Conservation (phyloP, 2,797 vertebrate genomes). For the Gobio occitaniae region DNA sequence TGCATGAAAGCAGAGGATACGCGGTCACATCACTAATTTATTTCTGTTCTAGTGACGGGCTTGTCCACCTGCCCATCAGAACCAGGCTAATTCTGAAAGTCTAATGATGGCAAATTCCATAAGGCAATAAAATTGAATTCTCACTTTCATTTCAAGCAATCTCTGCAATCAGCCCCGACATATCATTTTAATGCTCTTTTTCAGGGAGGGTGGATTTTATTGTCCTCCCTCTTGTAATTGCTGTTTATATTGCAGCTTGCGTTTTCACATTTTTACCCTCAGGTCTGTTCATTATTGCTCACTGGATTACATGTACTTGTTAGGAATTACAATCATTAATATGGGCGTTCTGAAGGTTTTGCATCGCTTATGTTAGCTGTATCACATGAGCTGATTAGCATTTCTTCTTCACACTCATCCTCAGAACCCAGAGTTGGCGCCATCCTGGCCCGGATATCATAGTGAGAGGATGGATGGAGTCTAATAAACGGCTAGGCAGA, state of each 20-base stretch:
- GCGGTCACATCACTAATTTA: constrained; percentile 44
- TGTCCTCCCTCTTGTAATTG: constrained; percentile 32
- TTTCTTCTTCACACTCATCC: constrained; percentile 25
- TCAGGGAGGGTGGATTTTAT: constrained; percentile 5
- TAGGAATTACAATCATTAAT: constrained; percentile 13
- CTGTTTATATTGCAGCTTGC: constrained; percentile 13
- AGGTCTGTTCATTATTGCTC: constrained; percentile 24
- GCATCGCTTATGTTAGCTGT: not conserved
- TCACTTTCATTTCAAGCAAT: constrained; percentile 1
- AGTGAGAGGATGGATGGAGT: constrained; percentile 28
- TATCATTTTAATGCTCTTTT: constrained; percentile 38
- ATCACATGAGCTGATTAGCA: not conserved
- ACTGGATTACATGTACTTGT: not conserved
- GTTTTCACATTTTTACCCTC: constrained; percentile 14
- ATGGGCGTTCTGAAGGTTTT: not conserved
- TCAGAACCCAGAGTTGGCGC: constrained; percentile 6
- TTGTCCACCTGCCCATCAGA: constrained; percentile 46
- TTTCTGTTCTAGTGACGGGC: constrained; percentile 47
- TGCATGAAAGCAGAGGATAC: constrained; percentile 47
- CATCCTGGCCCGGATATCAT: constrained; percentile 21
- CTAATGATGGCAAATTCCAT: constrained; percentile 43
- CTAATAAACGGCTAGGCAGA: constrained; percentile 44
- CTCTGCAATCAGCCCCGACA: constrained; percentile 23
- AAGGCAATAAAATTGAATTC: constrained; percentile 38
- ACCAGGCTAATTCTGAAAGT: constrained; percentile 31